Evolutionary conservation across 2,888 invertebrate species (phyloP).

Genomic region (Sylvicola fuscatus): DNA sequence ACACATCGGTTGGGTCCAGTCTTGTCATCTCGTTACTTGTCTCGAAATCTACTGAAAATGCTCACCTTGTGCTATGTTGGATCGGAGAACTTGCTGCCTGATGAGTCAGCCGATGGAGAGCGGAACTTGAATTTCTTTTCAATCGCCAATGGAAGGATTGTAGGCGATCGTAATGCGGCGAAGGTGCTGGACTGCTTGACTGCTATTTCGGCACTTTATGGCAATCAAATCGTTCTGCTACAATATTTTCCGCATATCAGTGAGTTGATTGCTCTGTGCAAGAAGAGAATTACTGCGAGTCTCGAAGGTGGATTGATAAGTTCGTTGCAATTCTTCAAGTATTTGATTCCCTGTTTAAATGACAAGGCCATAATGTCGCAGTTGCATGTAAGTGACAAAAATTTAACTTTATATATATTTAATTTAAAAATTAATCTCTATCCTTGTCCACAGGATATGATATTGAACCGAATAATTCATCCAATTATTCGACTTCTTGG

Average conservation of each 20-base stretch:
- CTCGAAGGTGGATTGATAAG: slow-evolving; percentile 80
- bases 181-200: slow-evolving; percentile 45
- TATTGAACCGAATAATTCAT: slow-evolving; percentile 63
- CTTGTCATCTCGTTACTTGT: slow-evolving; percentile 73
- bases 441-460: slow-evolving; percentile 44
- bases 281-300: slow-evolving; percentile 57
- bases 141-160: slow-evolving; percentile 40
- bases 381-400: slow-evolving; percentile 38
- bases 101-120: slow-evolving; percentile 19
- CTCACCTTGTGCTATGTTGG: slow-evolving; percentile 83
- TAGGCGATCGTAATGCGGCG: slow-evolving; percentile 61
- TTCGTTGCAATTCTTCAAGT: slow-evolving; percentile 57
- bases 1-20: slow-evolving; percentile 88
- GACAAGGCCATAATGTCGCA: slow-evolving; percentile 76
- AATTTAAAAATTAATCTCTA: not conserved
- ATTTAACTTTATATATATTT: slow-evolving; percentile 1
- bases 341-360: slow-evolving; percentile 59
- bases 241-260: slow-evolving; percentile 83
- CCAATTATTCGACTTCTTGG: slow-evolving; percentile 65
- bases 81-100: slow-evolving; percentile 44
- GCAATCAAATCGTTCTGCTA: slow-evolving; percentile 67
- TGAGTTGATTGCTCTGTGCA: slow-evolving; percentile 62
- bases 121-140: slow-evolving; percentile 37
- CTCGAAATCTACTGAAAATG: slow-evolving; percentile 83
- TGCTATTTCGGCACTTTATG: slow-evolving; percentile 47